phyloP scores from a whole-genome alignment of 1,140 invertebrate genomes.

The Rhagoletis zephyria region DNA sequence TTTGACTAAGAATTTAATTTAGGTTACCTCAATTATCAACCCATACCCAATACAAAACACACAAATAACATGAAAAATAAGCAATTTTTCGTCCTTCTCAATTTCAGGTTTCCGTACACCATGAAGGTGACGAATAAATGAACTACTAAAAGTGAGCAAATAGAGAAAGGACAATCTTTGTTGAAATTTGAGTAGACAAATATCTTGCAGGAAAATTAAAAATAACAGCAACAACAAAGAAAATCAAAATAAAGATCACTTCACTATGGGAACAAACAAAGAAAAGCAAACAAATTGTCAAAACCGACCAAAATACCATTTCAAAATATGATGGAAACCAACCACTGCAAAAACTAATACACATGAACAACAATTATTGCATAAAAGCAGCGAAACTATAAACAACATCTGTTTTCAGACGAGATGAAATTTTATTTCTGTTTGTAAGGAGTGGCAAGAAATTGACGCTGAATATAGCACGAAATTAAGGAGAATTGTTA shows the following conservation, averaged over 20 bases:
- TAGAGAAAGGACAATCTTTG: slow-evolving; percentile 3
- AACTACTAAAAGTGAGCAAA: slow-evolving; percentile 5
- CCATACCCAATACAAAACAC: no score
- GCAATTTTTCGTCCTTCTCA: not conserved
- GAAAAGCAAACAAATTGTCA: not conserved
- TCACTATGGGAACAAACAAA: not conserved
- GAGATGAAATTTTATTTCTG: not conserved
- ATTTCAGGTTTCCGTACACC: slow-evolving; percentile 10
- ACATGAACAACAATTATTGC: not conserved
- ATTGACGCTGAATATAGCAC: slow-evolving; percentile 4
- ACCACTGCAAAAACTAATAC: not conserved
- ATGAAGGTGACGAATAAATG: not conserved
- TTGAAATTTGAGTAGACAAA: slow-evolving; percentile 44
- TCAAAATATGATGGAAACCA: not conserved
- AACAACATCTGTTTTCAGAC: not conserved
- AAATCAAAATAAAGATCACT: not conserved
- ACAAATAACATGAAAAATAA: not conserved
- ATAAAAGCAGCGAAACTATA: not conserved
- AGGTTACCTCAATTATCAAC: no score
- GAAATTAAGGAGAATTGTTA: not conserved
- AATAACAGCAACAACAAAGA: not conserved
- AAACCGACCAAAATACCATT: not conserved
- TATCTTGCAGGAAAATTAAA: slow-evolving; percentile 3
- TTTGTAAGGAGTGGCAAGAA: slow-evolving; percentile 27
- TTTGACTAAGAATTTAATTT: no score